Conservation (phyloP, 2,797 vertebrate genomes). For the Tadarida brasiliensis region DNA sequence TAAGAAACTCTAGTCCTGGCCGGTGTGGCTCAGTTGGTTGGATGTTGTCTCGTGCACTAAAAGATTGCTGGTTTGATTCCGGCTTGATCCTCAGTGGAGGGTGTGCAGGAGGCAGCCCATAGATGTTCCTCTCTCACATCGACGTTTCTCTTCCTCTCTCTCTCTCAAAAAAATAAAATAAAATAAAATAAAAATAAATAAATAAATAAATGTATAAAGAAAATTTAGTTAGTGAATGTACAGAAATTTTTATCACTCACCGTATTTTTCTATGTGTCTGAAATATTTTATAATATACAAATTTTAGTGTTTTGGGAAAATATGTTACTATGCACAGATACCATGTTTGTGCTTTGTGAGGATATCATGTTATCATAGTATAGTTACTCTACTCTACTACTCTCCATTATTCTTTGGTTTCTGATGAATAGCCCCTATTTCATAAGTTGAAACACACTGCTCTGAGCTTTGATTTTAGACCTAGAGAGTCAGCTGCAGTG, state of each 20-base stretch:
- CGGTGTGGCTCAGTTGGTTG: not conserved
- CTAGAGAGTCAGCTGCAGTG: not conserved
- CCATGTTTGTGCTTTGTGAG: not conserved
- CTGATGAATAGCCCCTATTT: not conserved
- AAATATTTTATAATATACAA: not conserved
- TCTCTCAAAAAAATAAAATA: not conserved
- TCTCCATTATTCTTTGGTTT: not conserved
- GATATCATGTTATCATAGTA: not conserved
- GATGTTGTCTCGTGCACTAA: not conserved
- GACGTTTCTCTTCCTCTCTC: not conserved
- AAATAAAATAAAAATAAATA: not conserved
- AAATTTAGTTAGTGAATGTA: not conserved
- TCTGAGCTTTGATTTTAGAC: slow-evolving; percentile 23
- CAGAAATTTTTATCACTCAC: not conserved
- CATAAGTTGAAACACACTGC: not conserved
- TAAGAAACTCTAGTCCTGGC: not conserved
- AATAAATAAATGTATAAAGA: not conserved
- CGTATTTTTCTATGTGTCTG: not conserved
- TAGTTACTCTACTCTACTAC: not conserved
- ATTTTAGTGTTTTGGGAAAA: not conserved
- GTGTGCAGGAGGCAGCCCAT: not conserved
- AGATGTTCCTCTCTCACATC: not conserved
- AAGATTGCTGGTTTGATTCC: not conserved
- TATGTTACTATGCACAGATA: not conserved
- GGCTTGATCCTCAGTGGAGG: not conserved